Evolutionary conservation across 2,113 vertebrate genomes (phyloP).

Genomic region (Malurus melanocephalus): DNA sequence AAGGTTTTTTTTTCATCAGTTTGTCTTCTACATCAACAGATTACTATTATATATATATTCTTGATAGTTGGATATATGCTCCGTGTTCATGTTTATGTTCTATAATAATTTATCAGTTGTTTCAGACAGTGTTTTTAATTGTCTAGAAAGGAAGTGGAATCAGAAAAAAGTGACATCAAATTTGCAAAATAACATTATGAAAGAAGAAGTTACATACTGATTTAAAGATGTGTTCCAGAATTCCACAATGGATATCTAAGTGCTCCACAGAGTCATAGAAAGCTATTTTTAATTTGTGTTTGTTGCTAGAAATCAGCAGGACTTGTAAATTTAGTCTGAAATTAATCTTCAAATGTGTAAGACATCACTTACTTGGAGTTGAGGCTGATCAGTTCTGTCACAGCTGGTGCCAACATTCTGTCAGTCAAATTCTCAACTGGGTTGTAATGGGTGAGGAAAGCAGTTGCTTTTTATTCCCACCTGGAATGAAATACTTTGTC

Average conservation of each 20-base stretch:
- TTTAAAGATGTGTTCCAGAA: background rate
- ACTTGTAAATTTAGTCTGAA: background rate
- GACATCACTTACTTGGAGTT: slow-evolving; percentile 78
- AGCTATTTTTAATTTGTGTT: background rate
- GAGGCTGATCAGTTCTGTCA: slow-evolving; percentile 71
- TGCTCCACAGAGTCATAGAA: background rate
- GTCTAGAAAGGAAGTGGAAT: background rate
- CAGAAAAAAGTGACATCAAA: background rate
- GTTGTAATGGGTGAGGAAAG: slow-evolving; percentile 64
- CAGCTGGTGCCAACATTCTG: slow-evolving; percentile 82
- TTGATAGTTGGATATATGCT: background rate
- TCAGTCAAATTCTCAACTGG: slow-evolving; percentile 51
- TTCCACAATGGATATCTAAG: background rate
- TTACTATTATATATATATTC: background rate
- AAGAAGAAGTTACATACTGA: background rate
- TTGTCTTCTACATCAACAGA: background rate
- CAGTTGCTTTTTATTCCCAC: slow-evolving; percentile 67
- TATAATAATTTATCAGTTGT: background rate
- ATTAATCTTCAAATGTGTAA: background rate
- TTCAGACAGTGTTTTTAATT: background rate
- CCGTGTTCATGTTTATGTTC: background rate
- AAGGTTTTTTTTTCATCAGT: background rate
- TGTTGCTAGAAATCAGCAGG: background rate
- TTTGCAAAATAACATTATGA: background rate
- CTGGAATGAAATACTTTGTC: slow-evolving; percentile 66